phyloP scores from a whole-genome alignment of 2,888 invertebrate species.

The Ditylenchus weischeri region DNA sequence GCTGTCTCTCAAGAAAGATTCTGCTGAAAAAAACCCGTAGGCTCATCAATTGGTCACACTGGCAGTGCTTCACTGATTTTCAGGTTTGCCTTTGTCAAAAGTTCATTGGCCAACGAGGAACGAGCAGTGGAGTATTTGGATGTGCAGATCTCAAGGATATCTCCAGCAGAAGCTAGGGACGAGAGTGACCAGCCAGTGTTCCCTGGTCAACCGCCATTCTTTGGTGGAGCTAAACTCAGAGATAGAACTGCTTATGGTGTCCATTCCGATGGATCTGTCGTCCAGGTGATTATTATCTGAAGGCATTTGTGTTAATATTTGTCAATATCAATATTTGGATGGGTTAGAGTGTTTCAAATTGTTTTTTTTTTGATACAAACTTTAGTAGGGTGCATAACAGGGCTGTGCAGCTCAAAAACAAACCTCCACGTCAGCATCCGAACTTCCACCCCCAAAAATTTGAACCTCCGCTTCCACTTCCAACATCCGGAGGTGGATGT shows the following conservation, averaged over 20 bases:
- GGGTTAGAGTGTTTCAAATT: too few relatives aligned
- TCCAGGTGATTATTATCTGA: too few relatives aligned
- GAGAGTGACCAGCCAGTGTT: too few relatives aligned
- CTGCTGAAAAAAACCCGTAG: constrained; percentile 16
- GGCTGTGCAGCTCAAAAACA: too few relatives aligned
- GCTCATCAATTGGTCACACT: neutral
- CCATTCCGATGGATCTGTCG: constrained; percentile 6
- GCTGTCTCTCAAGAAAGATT: constrained; percentile 24
- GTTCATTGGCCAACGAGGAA: neutral
- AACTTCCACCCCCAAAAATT: too few relatives aligned
- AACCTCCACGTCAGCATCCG: too few relatives aligned
- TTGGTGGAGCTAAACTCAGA: constrained; percentile 19
- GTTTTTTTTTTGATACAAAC: too few relatives aligned
- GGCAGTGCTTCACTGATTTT: neutral
- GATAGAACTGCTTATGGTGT: constrained; percentile 19
- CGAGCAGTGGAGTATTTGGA: constrained; percentile 2
- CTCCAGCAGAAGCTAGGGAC: neutral
- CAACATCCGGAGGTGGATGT: too few relatives aligned
- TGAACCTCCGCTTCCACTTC: too few relatives aligned
- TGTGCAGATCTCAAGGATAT: constrained; percentile 5
- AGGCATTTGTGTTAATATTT: too few relatives aligned
- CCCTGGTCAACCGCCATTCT: constrained; percentile 8
- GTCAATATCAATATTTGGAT: too few relatives aligned
- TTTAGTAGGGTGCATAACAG: too few relatives aligned
- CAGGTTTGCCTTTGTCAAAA: constrained; percentile 8